Conservation (phyloP, 1,140 invertebrate species). For the Drosophila kepulauana region DNA sequence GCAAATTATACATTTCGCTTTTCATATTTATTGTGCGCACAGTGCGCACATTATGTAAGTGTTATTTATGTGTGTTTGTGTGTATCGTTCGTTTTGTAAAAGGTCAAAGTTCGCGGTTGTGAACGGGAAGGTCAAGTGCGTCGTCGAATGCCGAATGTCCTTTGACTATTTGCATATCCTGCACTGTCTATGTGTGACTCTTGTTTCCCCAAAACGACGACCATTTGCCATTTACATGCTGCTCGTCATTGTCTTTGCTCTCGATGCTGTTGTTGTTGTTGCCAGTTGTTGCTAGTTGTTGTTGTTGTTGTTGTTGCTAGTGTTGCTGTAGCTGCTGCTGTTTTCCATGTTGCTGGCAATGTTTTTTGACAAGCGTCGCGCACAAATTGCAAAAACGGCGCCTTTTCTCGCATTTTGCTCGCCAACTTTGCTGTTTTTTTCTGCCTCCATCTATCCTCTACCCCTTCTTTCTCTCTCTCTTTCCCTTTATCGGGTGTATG, state of each 20-base stretch:
- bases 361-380: conserved; percentile 63
- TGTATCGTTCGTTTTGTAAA: conserved; percentile 7
- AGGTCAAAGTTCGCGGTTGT: conserved; percentile 19
- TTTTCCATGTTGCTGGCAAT: neutral
- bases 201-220: conserved; percentile 7
- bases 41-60: neutral
- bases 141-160: conserved; percentile 6
- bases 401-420: conserved; percentile 63
- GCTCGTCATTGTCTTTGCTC: conserved; percentile 36
- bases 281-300: conserved; percentile 20
- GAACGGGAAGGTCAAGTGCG: conserved; percentile 14
- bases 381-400: conserved; percentile 77
- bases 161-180: conserved; percentile 25
- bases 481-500: conserved; percentile 16
- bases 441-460: too few species aligned
- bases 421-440: conserved; percentile 19
- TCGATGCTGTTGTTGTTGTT: conserved; percentile 2
- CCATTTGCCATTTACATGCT: conserved; percentile 48
- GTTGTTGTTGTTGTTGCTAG: conserved; percentile 8
- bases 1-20: neutral
- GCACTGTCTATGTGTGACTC: neutral
- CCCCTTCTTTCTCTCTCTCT: neutral
- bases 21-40: conserved; percentile 14
- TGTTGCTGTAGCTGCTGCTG: conserved; percentile 12
- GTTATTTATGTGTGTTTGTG: neutral